Evolutionary conservation across 2,888 invertebrate species (phyloP).

Genomic region (Geotrupes spiniger): DNA sequence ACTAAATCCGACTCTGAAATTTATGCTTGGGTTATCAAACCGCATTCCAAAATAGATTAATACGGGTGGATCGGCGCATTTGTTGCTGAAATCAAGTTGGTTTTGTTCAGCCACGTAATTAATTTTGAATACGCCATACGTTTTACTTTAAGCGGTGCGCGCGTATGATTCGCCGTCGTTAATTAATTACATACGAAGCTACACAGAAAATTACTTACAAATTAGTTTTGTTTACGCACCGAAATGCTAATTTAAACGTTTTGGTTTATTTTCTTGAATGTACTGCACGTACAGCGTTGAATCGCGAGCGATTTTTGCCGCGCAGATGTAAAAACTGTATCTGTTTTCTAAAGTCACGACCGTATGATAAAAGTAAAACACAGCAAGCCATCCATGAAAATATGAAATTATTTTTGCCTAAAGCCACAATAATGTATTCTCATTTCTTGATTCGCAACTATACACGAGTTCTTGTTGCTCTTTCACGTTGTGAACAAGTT

Average conservation of each 20-base stretch:
- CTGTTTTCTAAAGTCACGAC: conserved; percentile 29
- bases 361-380: conserved; percentile 32
- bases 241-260: no score
- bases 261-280: no score
- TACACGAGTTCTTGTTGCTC: background rate
- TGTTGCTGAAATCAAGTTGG: conserved; percentile 22
- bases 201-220: no score
- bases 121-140: no score
- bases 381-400: conserved; percentile 33
- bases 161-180: no score
- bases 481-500: background rate
- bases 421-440: conserved; percentile 21
- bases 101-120: no score
- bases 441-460: conserved; percentile 11
- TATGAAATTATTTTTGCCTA: conserved; percentile 30
- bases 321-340: conserved; percentile 5
- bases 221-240: no score
- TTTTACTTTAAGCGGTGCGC: no score
- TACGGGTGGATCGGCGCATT: conserved; percentile 31
- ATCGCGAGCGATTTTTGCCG: no score
- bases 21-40: conserved; percentile 28
- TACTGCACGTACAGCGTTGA: no score
- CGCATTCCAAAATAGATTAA: conserved; percentile 34
- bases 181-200: no score
- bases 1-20: no score